Evolutionary conservation across 1,140 invertebrate species (phyloP), one percentile per base, ranked within the genome.

Genomic region (Leptestheria dahalacensis): DNA sequence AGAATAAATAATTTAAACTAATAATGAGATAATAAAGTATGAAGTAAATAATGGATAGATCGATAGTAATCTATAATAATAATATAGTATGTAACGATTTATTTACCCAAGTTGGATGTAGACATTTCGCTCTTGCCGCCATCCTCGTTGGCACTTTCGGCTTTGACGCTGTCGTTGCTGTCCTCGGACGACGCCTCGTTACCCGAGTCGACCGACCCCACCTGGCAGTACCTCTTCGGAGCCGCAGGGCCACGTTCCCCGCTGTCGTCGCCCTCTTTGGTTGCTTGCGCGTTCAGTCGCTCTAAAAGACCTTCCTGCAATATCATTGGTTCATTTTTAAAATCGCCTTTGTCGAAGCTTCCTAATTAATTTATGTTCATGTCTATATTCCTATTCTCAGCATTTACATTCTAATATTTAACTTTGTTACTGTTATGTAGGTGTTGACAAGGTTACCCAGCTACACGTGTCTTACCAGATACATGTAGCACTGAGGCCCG

Each of bases 121-220:
- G 33, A 6, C 15, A 9, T 9, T 41, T 15, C 6, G 33, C 15
- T 41, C 6, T 41, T 41, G 33, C 33, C 33, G 33, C 33, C 15
- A 15, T 21, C n/a, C 26, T 52, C 6, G 23, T 26, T 6, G 11
- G 18, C 25, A 12, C 33, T 49, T 15, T 23, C 48, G 21, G 23
- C 24, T 51, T 60, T 60, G 18, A 60, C 24, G 49, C 58, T 89
- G 66, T 93, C 90, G 67, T 91, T 92, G 67, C 88, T 91, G 67
- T 93, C 90, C 71, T 94, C 89, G 2, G 86, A 91, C 66, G 87
- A 91, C 0, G 87, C 88, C 72, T 94, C 91, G 72, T 93, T 92
- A 47, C 88, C 88, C 23, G 88, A 92, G 74, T 92, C 89, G 4
- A 88, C 78, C 24, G 81, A 77, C 25, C 79, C 78, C 65, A 82